Evolutionary conservation across 2,888 invertebrate species (phyloP).

Genomic region (Scaptodrosophila latifasciaeformis): DNA sequence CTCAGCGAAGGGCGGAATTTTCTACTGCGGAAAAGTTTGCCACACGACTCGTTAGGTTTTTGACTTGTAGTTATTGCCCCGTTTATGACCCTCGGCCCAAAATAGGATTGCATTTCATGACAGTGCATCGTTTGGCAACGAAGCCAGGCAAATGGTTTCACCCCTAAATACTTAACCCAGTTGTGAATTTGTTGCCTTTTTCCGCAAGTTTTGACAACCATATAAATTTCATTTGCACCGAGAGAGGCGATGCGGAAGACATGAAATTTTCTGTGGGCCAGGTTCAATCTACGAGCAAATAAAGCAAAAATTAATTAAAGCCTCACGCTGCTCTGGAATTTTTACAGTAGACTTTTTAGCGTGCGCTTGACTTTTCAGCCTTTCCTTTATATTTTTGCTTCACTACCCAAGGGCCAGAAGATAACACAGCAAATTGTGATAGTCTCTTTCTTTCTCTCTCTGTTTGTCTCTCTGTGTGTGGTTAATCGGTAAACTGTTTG

Average conservation of each 20-base stretch:
- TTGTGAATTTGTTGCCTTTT: slow-evolving; percentile 27
- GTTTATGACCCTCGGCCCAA: slow-evolving; percentile 4
- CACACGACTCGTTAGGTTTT: neutral
- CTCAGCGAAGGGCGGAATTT: too few relatives aligned
- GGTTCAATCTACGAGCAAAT: too few relatives aligned
- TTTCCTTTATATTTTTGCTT: slow-evolving; percentile 24
- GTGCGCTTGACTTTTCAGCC: slow-evolving; percentile 1
- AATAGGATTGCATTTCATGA: slow-evolving; percentile 6
- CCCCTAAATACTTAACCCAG: slow-evolving; percentile 30
- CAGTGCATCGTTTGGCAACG: neutral
- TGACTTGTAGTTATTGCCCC: neutral
- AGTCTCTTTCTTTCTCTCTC: slow-evolving; percentile 36
- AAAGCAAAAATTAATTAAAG: too few relatives aligned
- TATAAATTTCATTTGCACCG: too few relatives aligned
- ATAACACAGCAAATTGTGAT: slow-evolving; percentile 36
- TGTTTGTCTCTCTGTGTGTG: slow-evolving; percentile 5
- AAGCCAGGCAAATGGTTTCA: too few relatives aligned
- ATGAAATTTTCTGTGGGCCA: too few relatives aligned
- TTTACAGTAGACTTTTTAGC: slow-evolving; percentile 18
- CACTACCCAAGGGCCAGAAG: slow-evolving; percentile 32
- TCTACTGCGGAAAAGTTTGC: too few relatives aligned
- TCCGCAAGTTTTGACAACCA: too few relatives aligned
- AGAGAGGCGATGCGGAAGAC: too few relatives aligned
- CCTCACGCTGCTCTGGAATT: neutral
- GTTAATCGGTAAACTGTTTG: neutral